phyloP scores from a whole-genome alignment of 1,140 invertebrate genomes.

The Camponotus pennsylvanicus region DNA sequence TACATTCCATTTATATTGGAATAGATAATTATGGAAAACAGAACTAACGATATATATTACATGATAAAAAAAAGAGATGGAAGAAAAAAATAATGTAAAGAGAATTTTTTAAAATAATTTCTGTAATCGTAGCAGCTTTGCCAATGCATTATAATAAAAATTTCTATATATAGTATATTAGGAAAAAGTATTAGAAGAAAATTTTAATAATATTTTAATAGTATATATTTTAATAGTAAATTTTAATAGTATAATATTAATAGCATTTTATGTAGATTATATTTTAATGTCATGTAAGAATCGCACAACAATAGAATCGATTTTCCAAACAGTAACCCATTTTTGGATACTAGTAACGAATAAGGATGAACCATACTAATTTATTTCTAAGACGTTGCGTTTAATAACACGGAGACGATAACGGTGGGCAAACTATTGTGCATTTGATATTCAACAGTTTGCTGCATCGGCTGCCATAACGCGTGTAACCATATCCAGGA shows the following conservation, averaged over 20 bases:
- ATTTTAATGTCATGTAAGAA: neutral
- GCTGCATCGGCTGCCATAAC: conserved; percentile 79
- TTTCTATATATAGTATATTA: neutral
- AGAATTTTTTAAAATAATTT: neutral
- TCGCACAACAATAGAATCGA: neutral
- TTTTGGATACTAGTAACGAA: conserved; percentile 68
- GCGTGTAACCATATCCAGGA: conserved; percentile 76
- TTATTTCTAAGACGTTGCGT: conserved; percentile 76
- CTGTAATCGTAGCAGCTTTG: neutral
- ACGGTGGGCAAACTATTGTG: conserved; percentile 83
- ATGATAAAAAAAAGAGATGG: neutral
- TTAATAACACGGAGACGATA: conserved; percentile 72
- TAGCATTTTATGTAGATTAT: conserved; percentile 15
- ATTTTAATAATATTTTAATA: too few species aligned
- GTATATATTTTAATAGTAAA: too few species aligned
- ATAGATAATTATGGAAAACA: neutral
- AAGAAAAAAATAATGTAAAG: neutral
- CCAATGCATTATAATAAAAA: neutral
- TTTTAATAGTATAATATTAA: neutral
- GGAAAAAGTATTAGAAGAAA: conserved; percentile 2
- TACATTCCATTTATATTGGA: neutral
- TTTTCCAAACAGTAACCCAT: conserved; percentile 77
- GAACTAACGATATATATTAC: neutral
- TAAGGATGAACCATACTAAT: conserved; percentile 77
- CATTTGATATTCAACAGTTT: conserved; percentile 85